These are phyloP conservation scores for Girardinus metallicus DNA, from an alignment of 2,797 vertebrate genomes.

Conservation along the genomic window DNA sequence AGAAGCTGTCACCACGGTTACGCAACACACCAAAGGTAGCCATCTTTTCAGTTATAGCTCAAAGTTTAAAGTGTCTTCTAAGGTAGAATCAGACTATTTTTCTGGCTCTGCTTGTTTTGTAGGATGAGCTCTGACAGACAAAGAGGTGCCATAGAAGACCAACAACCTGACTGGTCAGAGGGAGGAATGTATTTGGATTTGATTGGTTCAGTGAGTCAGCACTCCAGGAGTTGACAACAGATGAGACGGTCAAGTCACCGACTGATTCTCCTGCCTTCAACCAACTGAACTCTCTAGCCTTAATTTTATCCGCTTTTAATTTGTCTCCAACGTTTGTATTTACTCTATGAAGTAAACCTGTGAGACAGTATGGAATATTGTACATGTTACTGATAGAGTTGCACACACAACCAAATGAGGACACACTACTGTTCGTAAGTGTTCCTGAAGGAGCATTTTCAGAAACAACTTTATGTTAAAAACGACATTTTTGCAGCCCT, in stretches of 20 bases:
- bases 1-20: conserved; percentile 76
- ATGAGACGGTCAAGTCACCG: conserved; percentile 12
- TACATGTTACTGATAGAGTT: conserved; percentile 28
- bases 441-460: conserved; percentile 37
- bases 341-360: conserved; percentile 77
- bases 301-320: conserved; percentile 38
- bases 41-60: not conserved
- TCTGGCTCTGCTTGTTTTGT: conserved; percentile 21
- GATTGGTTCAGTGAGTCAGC: conserved; percentile 38
- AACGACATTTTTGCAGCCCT: not conserved
- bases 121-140: conserved; percentile 79
- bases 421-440: conserved; percentile 44
- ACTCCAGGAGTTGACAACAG: conserved; percentile 31
- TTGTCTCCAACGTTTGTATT: conserved; percentile 69
- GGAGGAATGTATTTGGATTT: conserved; percentile 15
- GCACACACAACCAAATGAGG: conserved; percentile 18
- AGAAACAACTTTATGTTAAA: conserved; percentile 59
- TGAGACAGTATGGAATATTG: conserved; percentile 39
- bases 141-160: not conserved
- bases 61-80: not conserved
- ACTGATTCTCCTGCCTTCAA: conserved; percentile 38
- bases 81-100: not conserved
- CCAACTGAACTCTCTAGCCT: conserved; percentile 39
- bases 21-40: conserved; percentile 84
- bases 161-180: conserved; percentile 24